Conservation (phyloP, 2,797 vertebrate genomes). For the Erpetoichthys calabaricus region DNA sequence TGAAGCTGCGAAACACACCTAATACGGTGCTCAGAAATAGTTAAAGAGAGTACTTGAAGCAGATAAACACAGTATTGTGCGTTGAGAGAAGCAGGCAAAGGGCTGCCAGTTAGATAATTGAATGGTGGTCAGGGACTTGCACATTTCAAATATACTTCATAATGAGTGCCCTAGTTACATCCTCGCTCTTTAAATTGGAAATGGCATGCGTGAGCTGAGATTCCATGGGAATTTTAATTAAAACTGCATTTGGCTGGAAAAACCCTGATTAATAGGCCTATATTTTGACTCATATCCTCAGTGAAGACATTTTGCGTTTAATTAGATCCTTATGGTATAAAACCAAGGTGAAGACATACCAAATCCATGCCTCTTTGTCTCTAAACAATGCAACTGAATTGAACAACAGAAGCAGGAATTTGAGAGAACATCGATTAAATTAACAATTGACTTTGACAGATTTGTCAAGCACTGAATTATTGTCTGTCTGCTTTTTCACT, state of each 20-base stretch:
- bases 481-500: too few relatives aligned
- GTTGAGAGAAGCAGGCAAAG: slow-evolving; percentile 15
- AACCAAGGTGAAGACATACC: slow-evolving; percentile 24
- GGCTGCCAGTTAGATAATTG: slow-evolving; percentile 25
- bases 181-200: slow-evolving; percentile 44
- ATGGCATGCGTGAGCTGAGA: slow-evolving; percentile 49
- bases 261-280: slow-evolving; percentile 53
- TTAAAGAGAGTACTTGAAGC: too few relatives aligned
- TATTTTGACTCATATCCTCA: slow-evolving; percentile 54
- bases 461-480: too few relatives aligned
- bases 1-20: too few relatives aligned
- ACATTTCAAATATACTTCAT: slow-evolving; percentile 32
- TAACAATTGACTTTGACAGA: too few relatives aligned
- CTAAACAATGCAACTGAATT: too few relatives aligned
- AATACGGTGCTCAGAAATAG: too few relatives aligned
- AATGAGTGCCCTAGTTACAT: slow-evolving; percentile 51
- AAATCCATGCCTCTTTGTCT: too few relatives aligned
- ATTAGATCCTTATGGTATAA: slow-evolving; percentile 53
- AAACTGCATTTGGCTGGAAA: slow-evolving; percentile 45
- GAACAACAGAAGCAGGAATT: too few relatives aligned
- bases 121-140: slow-evolving; percentile 25
- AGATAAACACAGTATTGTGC: too few relatives aligned
- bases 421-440: too few relatives aligned
- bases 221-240: slow-evolving; percentile 61
- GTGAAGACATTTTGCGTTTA: slow-evolving; percentile 49